Evolutionary conservation across 2,113 vertebrate species (phyloP).

Genomic region (Scytalopus superciliaris): DNA sequence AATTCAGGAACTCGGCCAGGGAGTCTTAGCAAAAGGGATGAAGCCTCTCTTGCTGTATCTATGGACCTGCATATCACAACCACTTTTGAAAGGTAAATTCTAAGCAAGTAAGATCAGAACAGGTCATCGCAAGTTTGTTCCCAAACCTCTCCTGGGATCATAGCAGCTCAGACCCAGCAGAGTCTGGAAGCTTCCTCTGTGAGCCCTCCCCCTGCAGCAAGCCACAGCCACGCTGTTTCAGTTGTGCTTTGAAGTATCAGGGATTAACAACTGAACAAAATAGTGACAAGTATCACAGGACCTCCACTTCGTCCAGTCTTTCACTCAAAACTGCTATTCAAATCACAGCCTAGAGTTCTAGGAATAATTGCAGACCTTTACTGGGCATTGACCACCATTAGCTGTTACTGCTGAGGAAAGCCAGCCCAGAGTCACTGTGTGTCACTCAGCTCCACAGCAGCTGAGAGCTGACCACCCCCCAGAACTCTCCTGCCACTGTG

Average conservation of each 20-base stretch:
- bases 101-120: background rate
- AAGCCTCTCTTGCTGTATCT: background rate
- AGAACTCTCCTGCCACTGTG: background rate
- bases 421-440: background rate
- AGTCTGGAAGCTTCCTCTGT: background rate
- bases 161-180: background rate
- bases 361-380: background rate
- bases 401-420: background rate
- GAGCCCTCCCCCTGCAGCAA: background rate
- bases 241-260: background rate
- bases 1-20: background rate
- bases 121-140: background rate
- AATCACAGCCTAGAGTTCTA: background rate
- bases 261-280: background rate
- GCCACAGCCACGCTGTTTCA: background rate
- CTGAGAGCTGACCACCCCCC: background rate
- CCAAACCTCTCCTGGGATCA: background rate
- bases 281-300: background rate
- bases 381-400: accelerated
- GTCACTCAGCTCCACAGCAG: background rate
- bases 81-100: background rate
- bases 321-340: background rate
- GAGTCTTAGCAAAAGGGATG: background rate
- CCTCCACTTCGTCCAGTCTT: background rate
- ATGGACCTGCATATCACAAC: background rate